Conservation (phyloP, 2,888 invertebrate genomes). For the Lacanobia wlatinum region DNA sequence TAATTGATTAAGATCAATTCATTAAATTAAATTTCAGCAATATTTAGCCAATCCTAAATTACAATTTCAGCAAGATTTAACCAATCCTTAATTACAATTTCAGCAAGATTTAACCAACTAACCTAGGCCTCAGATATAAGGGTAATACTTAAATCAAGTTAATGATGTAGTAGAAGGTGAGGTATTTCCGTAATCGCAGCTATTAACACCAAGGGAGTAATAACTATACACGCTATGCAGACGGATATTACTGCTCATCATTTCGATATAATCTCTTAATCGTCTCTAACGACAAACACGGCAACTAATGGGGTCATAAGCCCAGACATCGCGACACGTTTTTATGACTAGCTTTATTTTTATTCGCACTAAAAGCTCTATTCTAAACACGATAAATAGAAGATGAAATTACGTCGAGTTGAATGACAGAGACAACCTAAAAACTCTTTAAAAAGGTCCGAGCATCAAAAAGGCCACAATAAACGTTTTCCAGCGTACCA, state of each 20-base stretch:
- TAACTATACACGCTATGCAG: constrained; percentile 5
- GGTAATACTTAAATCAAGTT: constrained; percentile 28
- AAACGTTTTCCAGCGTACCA: constrained; percentile 55
- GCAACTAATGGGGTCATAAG: constrained; percentile 12
- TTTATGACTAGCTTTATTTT: constrained; percentile 31
- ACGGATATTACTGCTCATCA: constrained; percentile 30
- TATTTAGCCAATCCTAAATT: too few relatives aligned
- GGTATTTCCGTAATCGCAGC: constrained; percentile 31
- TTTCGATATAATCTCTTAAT: constrained; percentile 55
- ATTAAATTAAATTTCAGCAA: too few relatives aligned
- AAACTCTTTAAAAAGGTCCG: constrained; percentile 25
- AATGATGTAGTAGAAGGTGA: constrained; percentile 17
- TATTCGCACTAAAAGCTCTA: neutral
- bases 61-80: constrained; percentile 19
- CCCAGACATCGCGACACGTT: constrained; percentile 5
- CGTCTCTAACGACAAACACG: constrained; percentile 35
- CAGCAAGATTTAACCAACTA: constrained; percentile 7
- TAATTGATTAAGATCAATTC: neutral
- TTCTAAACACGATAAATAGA: constrained; percentile 17
- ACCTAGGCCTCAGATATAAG: neutral
- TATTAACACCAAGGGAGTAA: constrained; percentile 35
- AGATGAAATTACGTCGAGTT: neutral
- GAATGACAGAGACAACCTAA: constrained; percentile 25
- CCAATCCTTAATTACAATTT: constrained; percentile 9
- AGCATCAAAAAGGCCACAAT: constrained; percentile 43